A percentile compares a stretch with the other conserved stretches of the same genome.
These are phyloP conservation scores for Paracyprichromis sp. DNA, from an alignment of 2,113 vertebrate species.

Conservation along the genomic window DNA sequence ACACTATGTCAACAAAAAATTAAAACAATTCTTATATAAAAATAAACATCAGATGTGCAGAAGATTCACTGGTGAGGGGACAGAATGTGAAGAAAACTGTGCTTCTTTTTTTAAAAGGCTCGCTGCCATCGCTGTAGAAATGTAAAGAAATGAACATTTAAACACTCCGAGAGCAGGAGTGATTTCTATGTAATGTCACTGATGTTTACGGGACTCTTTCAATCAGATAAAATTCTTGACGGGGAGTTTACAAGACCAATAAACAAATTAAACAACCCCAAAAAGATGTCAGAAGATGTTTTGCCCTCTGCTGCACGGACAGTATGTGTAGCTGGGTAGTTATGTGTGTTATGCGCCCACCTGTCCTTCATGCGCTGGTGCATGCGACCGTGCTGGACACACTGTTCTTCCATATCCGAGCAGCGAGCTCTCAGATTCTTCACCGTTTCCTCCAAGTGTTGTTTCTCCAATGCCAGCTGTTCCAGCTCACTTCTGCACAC, in stretches of 20 bases:
- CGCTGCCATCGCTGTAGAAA: neutral
- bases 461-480: slow-evolving; percentile 81
- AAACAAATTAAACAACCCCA: neutral
- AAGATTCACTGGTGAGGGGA: neutral
- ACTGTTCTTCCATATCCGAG: slow-evolving; percentile 83
- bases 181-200: neutral
- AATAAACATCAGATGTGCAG: slow-evolving; percentile 1
- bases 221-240: neutral
- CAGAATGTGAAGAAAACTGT: neutral
- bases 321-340: neutral
- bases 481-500: slow-evolving; percentile 73
- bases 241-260: neutral
- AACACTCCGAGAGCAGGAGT: neutral
- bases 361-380: slow-evolving; percentile 90
- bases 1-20: neutral
- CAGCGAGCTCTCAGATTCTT: slow-evolving; percentile 79
- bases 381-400: slow-evolving; percentile 85
- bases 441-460: slow-evolving; percentile 72
- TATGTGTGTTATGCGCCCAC: slow-evolving; percentile 58
- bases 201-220: neutral
- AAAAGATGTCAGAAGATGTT: neutral
- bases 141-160: neutral
- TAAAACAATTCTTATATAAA: neutral
- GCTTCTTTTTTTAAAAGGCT: neutral
- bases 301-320: neutral